Evolutionary conservation across 2,797 vertebrate species (phyloP).

Genomic region (Myiothlypis coronata): DNA sequence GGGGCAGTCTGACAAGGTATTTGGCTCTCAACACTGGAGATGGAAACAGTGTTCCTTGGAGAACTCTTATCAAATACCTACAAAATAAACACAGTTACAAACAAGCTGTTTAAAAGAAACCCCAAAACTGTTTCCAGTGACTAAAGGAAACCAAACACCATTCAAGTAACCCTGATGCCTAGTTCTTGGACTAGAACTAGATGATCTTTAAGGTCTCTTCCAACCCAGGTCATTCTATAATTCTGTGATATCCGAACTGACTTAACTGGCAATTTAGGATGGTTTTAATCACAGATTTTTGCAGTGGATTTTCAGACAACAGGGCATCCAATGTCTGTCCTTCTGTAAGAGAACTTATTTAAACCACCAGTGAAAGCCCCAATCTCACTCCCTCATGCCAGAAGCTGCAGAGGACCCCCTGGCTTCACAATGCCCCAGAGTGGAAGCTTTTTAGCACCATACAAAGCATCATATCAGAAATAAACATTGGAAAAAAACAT

Average conservation of each 20-base stretch:
- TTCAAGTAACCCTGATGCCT: background rate
- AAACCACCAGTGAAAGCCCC: background rate
- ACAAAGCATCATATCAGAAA: background rate
- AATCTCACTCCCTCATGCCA: background rate
- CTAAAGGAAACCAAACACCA: background rate
- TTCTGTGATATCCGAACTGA: background rate
- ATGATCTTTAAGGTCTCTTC: background rate
- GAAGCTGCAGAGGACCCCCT: background rate
- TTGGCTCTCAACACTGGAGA: slow-evolving; percentile 69
- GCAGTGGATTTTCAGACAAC: background rate
- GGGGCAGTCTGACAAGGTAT: slow-evolving; percentile 58
- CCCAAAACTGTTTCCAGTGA: background rate
- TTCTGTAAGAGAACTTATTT: background rate
- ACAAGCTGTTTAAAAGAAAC: background rate
- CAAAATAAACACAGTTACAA: slow-evolving; percentile 27
- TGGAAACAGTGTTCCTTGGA: slow-evolving; percentile 78
- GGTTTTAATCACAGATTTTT: background rate
- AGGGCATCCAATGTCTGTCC: background rate
- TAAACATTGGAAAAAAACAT: background rate
- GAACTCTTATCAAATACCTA: slow-evolving; percentile 78
- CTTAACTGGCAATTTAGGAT: background rate
- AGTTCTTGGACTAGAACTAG: background rate
- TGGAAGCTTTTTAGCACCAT: background rate
- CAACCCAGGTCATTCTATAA: background rate
- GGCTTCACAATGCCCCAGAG: background rate